phyloP scores from a whole-genome alignment of 2,888 invertebrate genomes.

The Caenorhabditis virilis region DNA sequence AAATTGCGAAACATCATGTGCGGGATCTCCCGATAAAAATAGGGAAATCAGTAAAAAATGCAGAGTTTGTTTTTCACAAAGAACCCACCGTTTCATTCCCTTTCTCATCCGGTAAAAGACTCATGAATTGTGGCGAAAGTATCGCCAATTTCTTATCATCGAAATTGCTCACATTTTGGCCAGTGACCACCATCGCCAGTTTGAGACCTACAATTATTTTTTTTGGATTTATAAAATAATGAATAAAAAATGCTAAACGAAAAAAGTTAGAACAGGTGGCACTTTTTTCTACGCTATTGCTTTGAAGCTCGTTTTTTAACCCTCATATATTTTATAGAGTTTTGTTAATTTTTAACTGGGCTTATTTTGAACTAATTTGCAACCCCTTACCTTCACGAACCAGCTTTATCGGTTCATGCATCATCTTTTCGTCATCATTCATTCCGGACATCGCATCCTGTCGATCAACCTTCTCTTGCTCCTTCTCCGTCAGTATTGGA shows the following conservation, averaged over 20 bases:
- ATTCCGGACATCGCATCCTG: constrained; percentile 29
- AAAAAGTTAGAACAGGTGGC: no score
- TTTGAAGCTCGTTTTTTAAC: no score
- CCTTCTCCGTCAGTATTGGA: constrained; percentile 29
- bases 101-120: constrained; percentile 57
- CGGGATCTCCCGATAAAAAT: no score
- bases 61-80: no score
- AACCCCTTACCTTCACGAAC: constrained; percentile 64
- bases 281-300: no score
- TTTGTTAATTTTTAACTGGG: no score
- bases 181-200: constrained; percentile 55
- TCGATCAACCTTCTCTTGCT: constrained; percentile 27
- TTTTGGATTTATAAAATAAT: no score
- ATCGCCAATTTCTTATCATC: constrained; percentile 61
- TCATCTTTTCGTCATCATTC: constrained; percentile 46
- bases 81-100: constrained; percentile 37
- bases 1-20: no score
- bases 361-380: no score
- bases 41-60: no score
- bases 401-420: constrained; percentile 51
- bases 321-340: no score
- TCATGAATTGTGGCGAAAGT: constrained; percentile 61
- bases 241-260: no score
- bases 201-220: constrained; percentile 47
- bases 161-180: constrained; percentile 53